Conservation (phyloP, 2,888 invertebrate species). For the Entomobrya multifasciata region DNA sequence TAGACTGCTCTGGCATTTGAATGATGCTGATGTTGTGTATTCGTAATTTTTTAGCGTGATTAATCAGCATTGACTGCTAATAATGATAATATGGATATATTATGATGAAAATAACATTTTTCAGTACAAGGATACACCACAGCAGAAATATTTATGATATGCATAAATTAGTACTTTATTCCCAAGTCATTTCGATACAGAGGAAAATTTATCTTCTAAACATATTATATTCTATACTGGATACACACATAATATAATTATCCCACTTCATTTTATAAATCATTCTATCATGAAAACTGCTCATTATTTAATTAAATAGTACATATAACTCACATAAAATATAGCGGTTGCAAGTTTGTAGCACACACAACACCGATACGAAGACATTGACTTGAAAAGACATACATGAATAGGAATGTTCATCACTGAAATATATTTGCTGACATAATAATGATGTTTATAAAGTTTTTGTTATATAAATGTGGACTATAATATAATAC, state of each 20-base stretch:
- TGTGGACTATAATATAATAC: too few species aligned
- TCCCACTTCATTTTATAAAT: neutral
- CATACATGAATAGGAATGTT: neutral
- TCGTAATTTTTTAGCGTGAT: slow-evolving; percentile 37
- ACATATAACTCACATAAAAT: too few species aligned
- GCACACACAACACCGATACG: slow-evolving; percentile 36
- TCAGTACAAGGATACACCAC: neutral
- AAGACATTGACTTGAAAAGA: neutral
- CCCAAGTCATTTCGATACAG: slow-evolving; percentile 59
- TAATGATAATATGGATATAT: neutral
- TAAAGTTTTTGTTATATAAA: too few species aligned
- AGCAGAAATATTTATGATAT: slow-evolving; percentile 54
- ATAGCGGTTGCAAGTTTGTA: neutral
- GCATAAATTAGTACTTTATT: slow-evolving; percentile 72
- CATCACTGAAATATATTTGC: neutral
- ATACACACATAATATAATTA: slow-evolving; percentile 24
- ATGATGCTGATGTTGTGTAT: too few species aligned
- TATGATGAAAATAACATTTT: too few species aligned
- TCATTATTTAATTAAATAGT: too few species aligned
- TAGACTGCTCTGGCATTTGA: too few species aligned
- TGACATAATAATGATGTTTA: too few species aligned
- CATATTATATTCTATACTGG: slow-evolving; percentile 17
- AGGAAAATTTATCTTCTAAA: slow-evolving; percentile 38
- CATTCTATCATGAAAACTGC: slow-evolving; percentile 7
- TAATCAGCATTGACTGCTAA: slow-evolving; percentile 52